Evolutionary conservation across 2,113 vertebrate species (phyloP).

Genomic region (Orcinus orca): DNA sequence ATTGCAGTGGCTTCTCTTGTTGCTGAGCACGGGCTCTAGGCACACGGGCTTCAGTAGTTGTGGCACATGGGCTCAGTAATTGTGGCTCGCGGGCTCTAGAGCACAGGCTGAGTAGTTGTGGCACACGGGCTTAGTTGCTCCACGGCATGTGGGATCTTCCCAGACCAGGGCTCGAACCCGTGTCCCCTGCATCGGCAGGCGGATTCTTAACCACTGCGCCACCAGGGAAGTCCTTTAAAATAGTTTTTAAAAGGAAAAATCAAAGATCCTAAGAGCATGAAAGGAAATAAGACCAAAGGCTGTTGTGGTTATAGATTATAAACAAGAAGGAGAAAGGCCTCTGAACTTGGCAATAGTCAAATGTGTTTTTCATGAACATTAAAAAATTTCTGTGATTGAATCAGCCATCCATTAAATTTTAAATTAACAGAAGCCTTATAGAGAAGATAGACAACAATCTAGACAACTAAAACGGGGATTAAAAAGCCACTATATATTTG

Average conservation of each 20-base stretch:
- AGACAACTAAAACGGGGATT: conserved; percentile 35
- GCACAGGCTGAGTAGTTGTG: too few species aligned
- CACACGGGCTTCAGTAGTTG: too few species aligned
- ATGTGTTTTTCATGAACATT: conserved; percentile 49
- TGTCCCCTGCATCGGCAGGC: too few species aligned
- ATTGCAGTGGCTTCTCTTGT: too few species aligned
- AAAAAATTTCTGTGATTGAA: conserved; percentile 49
- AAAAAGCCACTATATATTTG: conserved; percentile 48
- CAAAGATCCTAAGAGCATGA: neutral
- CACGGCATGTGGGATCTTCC: too few species aligned
- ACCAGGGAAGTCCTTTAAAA: neutral
- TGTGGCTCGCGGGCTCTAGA: too few species aligned
- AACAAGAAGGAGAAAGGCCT: neutral
- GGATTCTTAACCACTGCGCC: too few species aligned
- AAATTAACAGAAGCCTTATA: conserved; percentile 61
- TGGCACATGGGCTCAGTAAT: too few species aligned
- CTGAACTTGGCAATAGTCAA: neutral
- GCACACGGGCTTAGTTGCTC: too few species aligned
- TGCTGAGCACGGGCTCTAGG: too few species aligned
- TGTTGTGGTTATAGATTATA: neutral
- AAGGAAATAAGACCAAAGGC: neutral
- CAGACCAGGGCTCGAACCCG: too few species aligned
- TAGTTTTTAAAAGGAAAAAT: neutral
- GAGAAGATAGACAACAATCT: conserved; percentile 35
- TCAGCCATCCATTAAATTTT: conserved; percentile 66